Base-by-base conservation (phyloP, 37 sponge, comb jelly and placozoan species). In the Petrosia ficiformis region DNA sequence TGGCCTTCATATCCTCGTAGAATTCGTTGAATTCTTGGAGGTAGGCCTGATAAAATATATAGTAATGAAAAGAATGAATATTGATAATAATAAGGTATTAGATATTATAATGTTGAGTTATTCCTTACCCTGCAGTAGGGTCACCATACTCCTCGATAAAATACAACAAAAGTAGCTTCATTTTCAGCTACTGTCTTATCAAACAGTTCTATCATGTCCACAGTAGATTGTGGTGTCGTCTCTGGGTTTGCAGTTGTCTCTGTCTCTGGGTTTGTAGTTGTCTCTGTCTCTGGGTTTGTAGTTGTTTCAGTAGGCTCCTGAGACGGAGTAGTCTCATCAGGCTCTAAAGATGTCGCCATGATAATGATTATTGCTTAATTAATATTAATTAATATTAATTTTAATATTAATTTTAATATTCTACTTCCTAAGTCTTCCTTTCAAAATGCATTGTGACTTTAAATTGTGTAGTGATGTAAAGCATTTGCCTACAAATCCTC, bases 111-210 rank as follows among this genome's bases (percentile, higher is more conserved):
- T 4, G 42, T 26, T 2, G 42, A 16, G 42, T 30, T n/a, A n/a
- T n/a, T 19, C 14, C 87, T 39, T 33, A 88, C 93, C 83, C 81
- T 88, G 70, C 93, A 93, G 86, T 85, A 93, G 78, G 93, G 93
- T 93, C 93, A 93, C 93, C 93, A 93, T 14, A 77, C 30, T 32
- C 93, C 93, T 0, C 93, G 80, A 76, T 93, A 93, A 86, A 79
- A 93, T 25, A 93, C 76, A 56, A 93, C 36, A 38, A 93, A 87
- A 16, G 83, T 85, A 30, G 86, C 93, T 30, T 72, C 81, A 30
- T 75, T 41, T 35, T 77, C 44, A 30, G 82, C 31, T n/a, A 79
- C 68, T 30, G 84, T 83, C 0, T 86, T 67, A 69, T 87, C 68
- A 63, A 87, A 92, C 89, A 90, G 79, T 3, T 56, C 68, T 1